Percentiles rank a stretch among this genome's conserved stretches.
Evolutionary conservation across 1,140 invertebrate species (phyloP).

Genomic region (Cydia strobilella): DNA sequence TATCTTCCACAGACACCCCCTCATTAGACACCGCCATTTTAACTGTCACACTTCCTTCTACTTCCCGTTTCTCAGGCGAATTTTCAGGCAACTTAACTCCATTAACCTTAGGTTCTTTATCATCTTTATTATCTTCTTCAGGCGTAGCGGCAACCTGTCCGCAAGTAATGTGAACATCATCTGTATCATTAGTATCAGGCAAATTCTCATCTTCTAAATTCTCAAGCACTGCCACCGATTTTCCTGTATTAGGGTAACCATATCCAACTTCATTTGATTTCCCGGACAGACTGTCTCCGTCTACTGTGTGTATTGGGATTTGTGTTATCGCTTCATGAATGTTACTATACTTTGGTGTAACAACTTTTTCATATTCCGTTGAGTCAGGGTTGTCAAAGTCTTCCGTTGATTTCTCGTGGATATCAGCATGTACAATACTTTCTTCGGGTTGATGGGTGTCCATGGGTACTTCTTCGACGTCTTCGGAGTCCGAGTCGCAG

Average conservation of each 20-base stretch:
- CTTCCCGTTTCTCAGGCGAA: slow-evolving; percentile 18
- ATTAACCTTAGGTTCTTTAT: slow-evolving; percentile 48
- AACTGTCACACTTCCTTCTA: slow-evolving; percentile 33
- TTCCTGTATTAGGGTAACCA: slow-evolving; percentile 51
- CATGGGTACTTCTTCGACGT: slow-evolving; percentile 40
- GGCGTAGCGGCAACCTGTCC: slow-evolving; percentile 56
- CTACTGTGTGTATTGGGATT: slow-evolving; percentile 49
- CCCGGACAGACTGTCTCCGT: slow-evolving; percentile 44
- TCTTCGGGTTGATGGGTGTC: neutral
- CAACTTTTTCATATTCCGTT: neutral
- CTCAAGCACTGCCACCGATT: slow-evolving; percentile 55
- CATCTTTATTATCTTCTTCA: slow-evolving; percentile 47
- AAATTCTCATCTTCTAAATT: slow-evolving; percentile 61
- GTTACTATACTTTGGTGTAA: neutral
- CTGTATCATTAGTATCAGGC: slow-evolving; percentile 64
- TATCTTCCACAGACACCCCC: slow-evolving; percentile 62
- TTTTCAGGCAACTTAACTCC: slow-evolving; percentile 40
- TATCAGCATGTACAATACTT: neutral
- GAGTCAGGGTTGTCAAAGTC: neutral
- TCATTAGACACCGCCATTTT: slow-evolving; percentile 44
- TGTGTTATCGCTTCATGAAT: slow-evolving; percentile 59
- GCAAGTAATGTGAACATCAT: slow-evolving; percentile 70
- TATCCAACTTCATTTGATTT: slow-evolving; percentile 59
- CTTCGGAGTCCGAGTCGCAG: slow-evolving; percentile 51
- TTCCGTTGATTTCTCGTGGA: slow-evolving; percentile 1